phyloP scores from a whole-genome alignment of 2,113 vertebrate species.

The Pandion haliaetus region DNA sequence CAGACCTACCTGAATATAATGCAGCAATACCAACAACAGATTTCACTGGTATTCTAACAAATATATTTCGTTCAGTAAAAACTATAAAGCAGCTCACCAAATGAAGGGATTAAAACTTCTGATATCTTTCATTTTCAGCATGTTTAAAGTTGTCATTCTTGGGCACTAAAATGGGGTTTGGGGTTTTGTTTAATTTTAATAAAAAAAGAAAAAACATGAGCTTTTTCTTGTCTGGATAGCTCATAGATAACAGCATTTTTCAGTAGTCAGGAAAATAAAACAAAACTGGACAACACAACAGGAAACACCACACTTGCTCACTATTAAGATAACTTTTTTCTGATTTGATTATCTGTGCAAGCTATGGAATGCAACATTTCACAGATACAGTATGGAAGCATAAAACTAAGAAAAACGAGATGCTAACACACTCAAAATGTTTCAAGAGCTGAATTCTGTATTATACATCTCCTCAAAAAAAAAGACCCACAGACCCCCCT shows the following conservation, averaged over 20 bases:
- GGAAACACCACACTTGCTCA: neutral
- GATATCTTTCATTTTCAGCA: neutral
- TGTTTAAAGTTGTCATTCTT: neutral
- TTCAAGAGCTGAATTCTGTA: neutral
- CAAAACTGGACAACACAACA: neutral
- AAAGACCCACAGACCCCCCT: fast-evolving
- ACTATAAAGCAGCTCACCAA: neutral
- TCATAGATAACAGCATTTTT: neutral
- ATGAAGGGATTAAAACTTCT: neutral
- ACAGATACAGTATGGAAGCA: neutral
- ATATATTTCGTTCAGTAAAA: neutral
- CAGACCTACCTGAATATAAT: neutral
- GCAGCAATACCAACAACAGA: neutral
- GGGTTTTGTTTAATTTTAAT: neutral
- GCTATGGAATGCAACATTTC: neutral
- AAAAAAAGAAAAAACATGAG: neutral
- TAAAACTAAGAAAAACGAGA: neutral
- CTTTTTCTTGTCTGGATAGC: neutral
- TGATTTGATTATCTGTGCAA: neutral
- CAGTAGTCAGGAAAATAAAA: neutral
- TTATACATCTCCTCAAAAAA: neutral
- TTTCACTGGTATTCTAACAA: neutral
- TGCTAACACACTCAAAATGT: neutral
- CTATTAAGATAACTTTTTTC: neutral
- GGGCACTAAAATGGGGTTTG: neutral